Evolutionary conservation across 2,888 invertebrate species (phyloP).

Genomic region (Clitarchus hookeri): DNA sequence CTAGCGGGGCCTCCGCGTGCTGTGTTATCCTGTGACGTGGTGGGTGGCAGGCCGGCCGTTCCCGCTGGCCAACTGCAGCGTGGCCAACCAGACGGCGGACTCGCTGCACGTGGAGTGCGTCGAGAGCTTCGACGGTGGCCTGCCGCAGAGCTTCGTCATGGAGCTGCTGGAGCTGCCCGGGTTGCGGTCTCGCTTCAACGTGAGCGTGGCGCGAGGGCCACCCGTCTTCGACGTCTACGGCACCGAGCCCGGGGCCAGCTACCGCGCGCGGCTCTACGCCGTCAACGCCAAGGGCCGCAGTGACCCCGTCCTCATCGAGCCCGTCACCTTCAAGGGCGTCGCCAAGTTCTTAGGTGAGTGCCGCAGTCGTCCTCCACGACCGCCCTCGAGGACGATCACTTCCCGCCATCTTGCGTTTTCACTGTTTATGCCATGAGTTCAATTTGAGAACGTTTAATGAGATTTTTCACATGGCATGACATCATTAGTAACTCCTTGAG

Average conservation of each 20-base stretch:
- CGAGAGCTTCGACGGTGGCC: slow-evolving; percentile 85
- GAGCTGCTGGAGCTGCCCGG: slow-evolving; percentile 76
- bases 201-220: slow-evolving; percentile 66
- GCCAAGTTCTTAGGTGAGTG: slow-evolving; percentile 81
- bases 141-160: slow-evolving; percentile 85
- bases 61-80: slow-evolving; percentile 84
- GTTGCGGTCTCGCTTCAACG: slow-evolving; percentile 65
- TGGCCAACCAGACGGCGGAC: slow-evolving; percentile 82
- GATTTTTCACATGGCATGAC: no score
- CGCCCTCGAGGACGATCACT: no score
- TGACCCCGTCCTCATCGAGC: slow-evolving; percentile 80
- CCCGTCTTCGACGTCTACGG: slow-evolving; percentile 71
- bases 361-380: background rate
- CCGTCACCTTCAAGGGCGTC: slow-evolving; percentile 82
- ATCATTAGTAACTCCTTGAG: no score
- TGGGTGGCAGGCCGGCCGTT: slow-evolving; percentile 76
- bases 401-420: no score
- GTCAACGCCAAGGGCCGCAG: slow-evolving; percentile 87
- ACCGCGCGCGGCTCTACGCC: slow-evolving; percentile 78
- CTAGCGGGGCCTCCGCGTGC: no score
- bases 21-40: no score
- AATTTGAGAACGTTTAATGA: no score
- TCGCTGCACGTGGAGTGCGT: slow-evolving; percentile 83
- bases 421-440: no score
- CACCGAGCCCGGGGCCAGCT: slow-evolving; percentile 74